phyloP scores from a whole-genome alignment of 2,797 vertebrate species.

The Mastacembelus armatus region DNA sequence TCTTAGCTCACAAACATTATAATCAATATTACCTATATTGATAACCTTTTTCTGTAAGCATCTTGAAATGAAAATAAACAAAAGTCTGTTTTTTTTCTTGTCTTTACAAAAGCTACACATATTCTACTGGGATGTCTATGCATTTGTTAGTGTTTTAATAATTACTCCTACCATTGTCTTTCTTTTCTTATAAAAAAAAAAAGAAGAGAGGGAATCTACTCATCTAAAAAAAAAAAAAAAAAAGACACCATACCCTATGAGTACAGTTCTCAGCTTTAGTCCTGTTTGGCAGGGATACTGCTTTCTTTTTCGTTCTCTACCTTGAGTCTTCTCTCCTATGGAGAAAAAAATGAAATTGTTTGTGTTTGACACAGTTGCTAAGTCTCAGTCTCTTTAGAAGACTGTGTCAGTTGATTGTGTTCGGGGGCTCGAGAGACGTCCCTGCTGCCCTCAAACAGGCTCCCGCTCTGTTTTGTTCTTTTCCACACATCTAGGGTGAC shows the following conservation, averaged over 20 bases:
- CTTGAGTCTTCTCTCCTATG: conserved; percentile 43
- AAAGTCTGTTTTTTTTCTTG: conserved; percentile 68
- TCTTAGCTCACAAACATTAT: conserved; percentile 86
- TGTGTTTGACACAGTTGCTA: conserved; percentile 57
- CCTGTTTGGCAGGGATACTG: conserved; percentile 56
- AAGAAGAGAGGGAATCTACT: conserved; percentile 76
- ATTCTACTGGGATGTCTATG: conserved; percentile 88
- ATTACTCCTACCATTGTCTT: conserved; percentile 77
- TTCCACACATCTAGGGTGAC: conserved; percentile 11
- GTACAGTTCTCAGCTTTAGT: conserved; percentile 58
- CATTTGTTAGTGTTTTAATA: conserved; percentile 86
- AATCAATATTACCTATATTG: conserved; percentile 85
- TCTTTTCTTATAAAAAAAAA: conserved; percentile 70
- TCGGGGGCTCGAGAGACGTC: conserved; percentile 36
- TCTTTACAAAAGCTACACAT: conserved; percentile 89
- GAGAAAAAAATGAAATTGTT: conserved; percentile 39
- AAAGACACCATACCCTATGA: conserved; percentile 68
- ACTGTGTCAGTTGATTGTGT: conserved; percentile 72
- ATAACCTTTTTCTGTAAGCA: conserved; percentile 83
- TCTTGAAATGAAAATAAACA: conserved; percentile 83
- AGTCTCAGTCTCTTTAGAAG: conserved; percentile 60
- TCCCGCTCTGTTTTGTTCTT: conserved; percentile 39
- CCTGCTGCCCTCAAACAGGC: conserved; percentile 39
- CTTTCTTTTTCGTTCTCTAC: conserved; percentile 55
- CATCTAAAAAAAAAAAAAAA: conserved; percentile 75